Base-by-base conservation (phyloP, 2,888 invertebrate species). In the Cosmia pyralina region DNA sequence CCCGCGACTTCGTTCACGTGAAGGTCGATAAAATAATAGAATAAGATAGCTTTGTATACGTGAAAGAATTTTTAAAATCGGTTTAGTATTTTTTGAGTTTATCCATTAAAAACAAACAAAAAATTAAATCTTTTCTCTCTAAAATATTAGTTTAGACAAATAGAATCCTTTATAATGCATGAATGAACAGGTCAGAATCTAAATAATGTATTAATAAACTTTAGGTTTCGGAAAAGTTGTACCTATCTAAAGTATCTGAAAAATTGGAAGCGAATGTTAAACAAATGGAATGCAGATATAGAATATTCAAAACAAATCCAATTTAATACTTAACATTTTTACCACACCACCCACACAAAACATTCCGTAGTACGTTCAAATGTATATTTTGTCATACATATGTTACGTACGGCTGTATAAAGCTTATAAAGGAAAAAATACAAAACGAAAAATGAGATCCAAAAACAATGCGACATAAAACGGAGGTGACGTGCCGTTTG, bases 401-500 rank as follows among this genome's bases (percentile, higher is more conserved):
- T 50, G 48, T 75, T 58, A 58, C 48, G 48, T 58, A 58, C 48
- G 48, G 52, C 52, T 50, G 17, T 59, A 66, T 75, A 69, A 75
- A 73, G 28, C 62, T 46, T 1, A 69, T 57, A 75, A 75, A 66
- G 52, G 52, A 50, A 68, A 82, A 79, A 83, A 77, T 74, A 79
- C 58, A 53, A 72, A 65, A 71, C 65, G 52, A 76, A 82, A 85
- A 84, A 74, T 77, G 72, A 82, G 77, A 77, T 72, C 78, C 64
- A 79, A 88, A 90, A 90, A 90, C 90, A 90, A 89, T 89, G 90
- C 83, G 83, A 84, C 87, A 88, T 86, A 88, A 87, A 88, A 87
- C 85, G 78, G 86, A 77, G 84, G 78, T 87, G 82, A 86, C 84
- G 84, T 82, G 84, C 75, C 86, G 90, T 89, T 88, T 92, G 92